Conservation (phyloP, 2,113 vertebrate species). For the Pteropus alecto region DNA sequence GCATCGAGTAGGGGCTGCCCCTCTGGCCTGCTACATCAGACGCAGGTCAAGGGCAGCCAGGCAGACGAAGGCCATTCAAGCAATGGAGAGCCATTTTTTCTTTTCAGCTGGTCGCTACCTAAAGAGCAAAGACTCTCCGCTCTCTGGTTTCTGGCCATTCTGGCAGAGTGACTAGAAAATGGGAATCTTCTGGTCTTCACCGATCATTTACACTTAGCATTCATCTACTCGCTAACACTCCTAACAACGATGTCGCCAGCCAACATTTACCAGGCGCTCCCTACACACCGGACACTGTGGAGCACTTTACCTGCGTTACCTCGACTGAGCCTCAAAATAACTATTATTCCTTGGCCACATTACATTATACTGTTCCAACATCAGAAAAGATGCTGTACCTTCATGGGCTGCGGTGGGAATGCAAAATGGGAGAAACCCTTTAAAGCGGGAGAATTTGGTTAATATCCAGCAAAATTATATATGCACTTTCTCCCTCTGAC, state of each 20-base stretch:
- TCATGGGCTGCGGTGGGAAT: accelerated
- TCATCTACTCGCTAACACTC: background rate
- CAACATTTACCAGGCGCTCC: too few species aligned
- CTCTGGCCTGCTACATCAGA: background rate
- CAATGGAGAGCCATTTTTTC: background rate
- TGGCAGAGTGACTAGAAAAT: background rate
- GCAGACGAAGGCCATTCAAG: background rate
- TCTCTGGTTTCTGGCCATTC: background rate
- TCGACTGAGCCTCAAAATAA: background rate
- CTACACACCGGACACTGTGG: accelerated
- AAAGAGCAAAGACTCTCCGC: background rate
- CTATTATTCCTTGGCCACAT: background rate
- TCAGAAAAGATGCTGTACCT: background rate
- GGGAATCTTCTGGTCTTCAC: too few species aligned
- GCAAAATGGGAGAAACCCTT: accelerated
- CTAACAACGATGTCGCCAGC: accelerated
- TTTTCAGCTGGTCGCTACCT: background rate
- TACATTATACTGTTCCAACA: accelerated
- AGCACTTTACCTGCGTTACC: background rate
- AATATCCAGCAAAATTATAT: background rate
- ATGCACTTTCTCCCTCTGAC: background rate
- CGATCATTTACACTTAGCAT: background rate
- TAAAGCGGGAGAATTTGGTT: accelerated
- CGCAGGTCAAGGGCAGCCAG: background rate
- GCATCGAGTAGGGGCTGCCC: background rate